Conservation (phyloP, 2,888 invertebrate genomes). For the Sarcophaga variegata region DNA sequence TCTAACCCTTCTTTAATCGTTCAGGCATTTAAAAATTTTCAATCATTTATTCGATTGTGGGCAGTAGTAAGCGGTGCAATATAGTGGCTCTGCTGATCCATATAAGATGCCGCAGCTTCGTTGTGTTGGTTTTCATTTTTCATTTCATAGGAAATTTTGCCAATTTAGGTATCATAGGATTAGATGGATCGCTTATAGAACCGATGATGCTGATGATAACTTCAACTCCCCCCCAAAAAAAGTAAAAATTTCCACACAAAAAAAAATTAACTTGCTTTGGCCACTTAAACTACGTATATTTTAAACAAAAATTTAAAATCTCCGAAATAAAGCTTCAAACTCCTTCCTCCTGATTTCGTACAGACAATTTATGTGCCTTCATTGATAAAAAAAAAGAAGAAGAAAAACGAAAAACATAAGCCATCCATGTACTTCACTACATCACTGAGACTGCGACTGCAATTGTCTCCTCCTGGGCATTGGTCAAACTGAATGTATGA, state of each 20-base stretch:
- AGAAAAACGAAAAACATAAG: constrained; percentile 1
- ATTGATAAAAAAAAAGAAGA: background rate
- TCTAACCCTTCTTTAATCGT: too few relatives aligned
- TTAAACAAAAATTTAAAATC: background rate
- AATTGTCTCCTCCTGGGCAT: constrained; percentile 45
- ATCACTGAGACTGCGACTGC: constrained; percentile 17
- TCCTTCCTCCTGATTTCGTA: background rate
- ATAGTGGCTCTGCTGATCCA: too few relatives aligned
- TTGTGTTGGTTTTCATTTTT: too few relatives aligned
- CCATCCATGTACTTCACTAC: constrained; percentile 1
- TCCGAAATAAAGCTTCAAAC: background rate
- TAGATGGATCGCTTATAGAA: too few relatives aligned
- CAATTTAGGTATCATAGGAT: too few relatives aligned
- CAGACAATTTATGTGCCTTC: constrained; percentile 12
- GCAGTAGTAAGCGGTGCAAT: too few relatives aligned
- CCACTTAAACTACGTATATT: background rate
- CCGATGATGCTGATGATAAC: too few relatives aligned
- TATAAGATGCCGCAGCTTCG: too few relatives aligned
- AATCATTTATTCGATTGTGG: too few relatives aligned
- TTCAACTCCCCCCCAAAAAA: background rate
- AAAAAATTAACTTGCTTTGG: background rate
- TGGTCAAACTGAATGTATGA: constrained; percentile 66
- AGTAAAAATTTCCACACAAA: background rate
- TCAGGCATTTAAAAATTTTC: too few relatives aligned
- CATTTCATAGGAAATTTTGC: too few relatives aligned